Evolutionary conservation across 2,888 invertebrate species (phyloP), one percentile per base, ranked within the genome.

Genomic region (Didymodactylos carnosus): DNA sequence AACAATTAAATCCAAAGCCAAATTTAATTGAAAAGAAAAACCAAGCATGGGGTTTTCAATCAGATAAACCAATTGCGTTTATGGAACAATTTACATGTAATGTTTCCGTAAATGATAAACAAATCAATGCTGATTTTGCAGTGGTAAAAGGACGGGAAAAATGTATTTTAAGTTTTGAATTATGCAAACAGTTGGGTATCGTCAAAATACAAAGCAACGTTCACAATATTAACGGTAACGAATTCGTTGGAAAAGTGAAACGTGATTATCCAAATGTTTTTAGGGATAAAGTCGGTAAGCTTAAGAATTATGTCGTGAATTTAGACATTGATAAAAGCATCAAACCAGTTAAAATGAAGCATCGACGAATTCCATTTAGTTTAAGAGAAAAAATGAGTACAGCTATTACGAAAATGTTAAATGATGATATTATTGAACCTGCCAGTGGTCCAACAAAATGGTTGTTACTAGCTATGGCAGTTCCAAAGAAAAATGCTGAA

Each of bases 301-400:
- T 71, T n/a, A 71, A 71, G 35, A 27, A 35, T 19, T 71, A 25
- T 46, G 35, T 29, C 13, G 43, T 71, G 29, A 77, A 76, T 25
- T 35, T 78, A 39, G 77, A 77, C 69, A 75, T 77, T 27, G 76
- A 78, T 70, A 16, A 72, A 29, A 35, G n/a, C 23, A 75, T 78
- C 4, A 72, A 75, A 70, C 78, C 77, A n/a, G 76, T 76, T 1
- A 71, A 70, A 3, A 75, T 75, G 39, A 43, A 69, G 16, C 77
- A 77, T 51, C 69, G 76, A 29, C 70, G 76, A 8, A 77, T 76
- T 51, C 77, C 78, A 23, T 78, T 78, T 70, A 76, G 76, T 70
- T 49, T 77, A 8, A 29, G 77, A 29, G 75, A 73, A 23, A 77
- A 75, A 46, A 76, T 78, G 0, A 76, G 76, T 51, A 41, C 69